phyloP scores from a whole-genome alignment of 2,113 vertebrate genomes.

The Myotis brandtii region DNA sequence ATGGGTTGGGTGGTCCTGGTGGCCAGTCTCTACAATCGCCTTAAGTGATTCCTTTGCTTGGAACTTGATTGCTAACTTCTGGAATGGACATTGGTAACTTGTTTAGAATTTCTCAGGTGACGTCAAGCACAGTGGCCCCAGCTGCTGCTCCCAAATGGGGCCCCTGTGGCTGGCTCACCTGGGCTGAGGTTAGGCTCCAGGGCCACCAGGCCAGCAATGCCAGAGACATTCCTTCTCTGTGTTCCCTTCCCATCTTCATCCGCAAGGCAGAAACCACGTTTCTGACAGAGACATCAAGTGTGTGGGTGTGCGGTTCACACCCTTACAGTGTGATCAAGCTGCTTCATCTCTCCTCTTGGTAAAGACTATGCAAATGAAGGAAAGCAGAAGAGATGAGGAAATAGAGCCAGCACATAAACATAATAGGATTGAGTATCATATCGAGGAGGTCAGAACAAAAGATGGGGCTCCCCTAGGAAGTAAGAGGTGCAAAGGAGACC shows the following conservation, averaged over 20 bases:
- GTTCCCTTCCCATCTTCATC: conserved; percentile 72
- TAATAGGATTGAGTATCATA: conserved; percentile 35
- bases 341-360: conserved; percentile 30
- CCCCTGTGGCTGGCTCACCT: neutral
- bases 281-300: conserved; percentile 81
- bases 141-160: conserved; percentile 47
- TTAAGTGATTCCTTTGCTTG: neutral
- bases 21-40: neutral
- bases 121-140: neutral
- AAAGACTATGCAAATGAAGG: conserved; percentile 69
- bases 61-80: neutral
- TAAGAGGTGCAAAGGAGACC: neutral
- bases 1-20: neutral
- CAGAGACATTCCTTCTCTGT: conserved; percentile 8
- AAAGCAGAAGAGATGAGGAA: conserved; percentile 25
- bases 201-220: conserved; percentile 69
- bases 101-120: neutral
- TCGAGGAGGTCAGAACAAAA: conserved; percentile 6
- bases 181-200: conserved; percentile 48
- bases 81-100: neutral
- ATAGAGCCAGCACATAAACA: conserved; percentile 31
- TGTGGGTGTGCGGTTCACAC: conserved; percentile 54
- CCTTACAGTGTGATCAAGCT: conserved; percentile 71
- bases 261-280: conserved; percentile 79
- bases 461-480: neutral